These are phyloP conservation scores for Clanis bilineata DNA, from an alignment of 2,888 invertebrate genomes.

Conservation along the genomic window DNA sequence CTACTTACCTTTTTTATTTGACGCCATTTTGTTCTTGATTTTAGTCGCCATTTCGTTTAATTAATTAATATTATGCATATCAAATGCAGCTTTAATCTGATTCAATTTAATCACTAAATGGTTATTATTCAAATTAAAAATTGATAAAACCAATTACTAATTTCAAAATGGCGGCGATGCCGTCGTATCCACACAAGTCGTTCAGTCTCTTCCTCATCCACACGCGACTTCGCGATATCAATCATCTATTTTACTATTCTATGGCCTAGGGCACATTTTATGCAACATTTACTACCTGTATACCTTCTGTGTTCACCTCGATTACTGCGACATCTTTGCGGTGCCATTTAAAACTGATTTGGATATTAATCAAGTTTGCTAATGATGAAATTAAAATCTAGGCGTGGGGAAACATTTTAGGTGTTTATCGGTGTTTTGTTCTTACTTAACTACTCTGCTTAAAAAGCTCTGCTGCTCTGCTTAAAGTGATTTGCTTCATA, in stretches of 20 bases:
- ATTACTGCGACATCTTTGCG: constrained; percentile 6
- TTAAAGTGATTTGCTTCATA: no score
- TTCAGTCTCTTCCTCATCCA: constrained; percentile 47
- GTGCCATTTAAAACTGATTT: not conserved
- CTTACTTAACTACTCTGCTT: no score
- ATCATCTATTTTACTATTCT: constrained; percentile 70
- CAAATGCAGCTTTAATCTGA: no score
- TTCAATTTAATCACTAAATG: no score
- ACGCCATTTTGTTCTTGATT: no score
- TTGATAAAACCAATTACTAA: not conserved
- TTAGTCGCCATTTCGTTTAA: no score
- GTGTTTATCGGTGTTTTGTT: no score
- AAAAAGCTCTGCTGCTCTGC: no score
- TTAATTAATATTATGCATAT: no score
- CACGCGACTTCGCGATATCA: constrained; percentile 68
- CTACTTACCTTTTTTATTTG: no score
- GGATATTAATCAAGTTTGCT: not conserved
- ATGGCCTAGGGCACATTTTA: constrained; percentile 53
- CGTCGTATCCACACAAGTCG: constrained; percentile 42
- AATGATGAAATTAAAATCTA: not conserved
- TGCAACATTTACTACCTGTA: constrained; percentile 49
- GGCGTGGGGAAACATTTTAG: not conserved
- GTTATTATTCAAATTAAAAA: not conserved
- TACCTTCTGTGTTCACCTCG: constrained; percentile 11
- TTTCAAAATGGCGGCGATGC: not conserved